These are phyloP conservation scores for Notolabrus celidotus DNA, from an alignment of 2,797 vertebrate species.

Conservation along the genomic window DNA sequence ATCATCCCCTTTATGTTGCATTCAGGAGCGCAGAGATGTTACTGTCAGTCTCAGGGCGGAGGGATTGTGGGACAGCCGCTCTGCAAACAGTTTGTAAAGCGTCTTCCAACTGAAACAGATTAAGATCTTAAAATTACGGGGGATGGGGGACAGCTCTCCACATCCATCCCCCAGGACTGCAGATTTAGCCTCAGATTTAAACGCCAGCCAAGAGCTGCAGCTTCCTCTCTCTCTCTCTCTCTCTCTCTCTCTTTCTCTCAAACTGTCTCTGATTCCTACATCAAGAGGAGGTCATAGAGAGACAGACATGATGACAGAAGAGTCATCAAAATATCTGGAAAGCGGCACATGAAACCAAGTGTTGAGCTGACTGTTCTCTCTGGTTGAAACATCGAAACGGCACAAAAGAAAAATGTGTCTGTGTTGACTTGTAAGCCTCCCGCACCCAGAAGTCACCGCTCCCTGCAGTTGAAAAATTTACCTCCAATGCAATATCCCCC, in stretches of 20 bases:
- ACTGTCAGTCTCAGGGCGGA: background rate
- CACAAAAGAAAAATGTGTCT: constrained; percentile 7
- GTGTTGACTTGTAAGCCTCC: background rate
- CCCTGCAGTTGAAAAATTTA: constrained; percentile 35
- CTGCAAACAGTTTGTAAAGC: constrained; percentile 15
- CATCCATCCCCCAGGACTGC: constrained; percentile 2
- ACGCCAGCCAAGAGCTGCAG: constrained; percentile 26
- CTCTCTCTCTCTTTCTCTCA: background rate
- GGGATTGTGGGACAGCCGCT: background rate
- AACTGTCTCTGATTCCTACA: background rate
- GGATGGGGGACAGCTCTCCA: background rate
- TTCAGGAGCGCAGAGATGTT: background rate
- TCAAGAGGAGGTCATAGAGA: background rate
- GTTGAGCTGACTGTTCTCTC: too few species aligned
- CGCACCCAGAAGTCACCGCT: background rate
- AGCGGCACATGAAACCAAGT: background rate
- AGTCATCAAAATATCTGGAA: background rate
- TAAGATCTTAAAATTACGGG: constrained; percentile 36
- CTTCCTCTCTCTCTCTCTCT: background rate
- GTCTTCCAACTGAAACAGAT: constrained; percentile 37
- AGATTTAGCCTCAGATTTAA: constrained; percentile 41
- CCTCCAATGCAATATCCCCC: constrained; percentile 32
- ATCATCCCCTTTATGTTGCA: background rate
- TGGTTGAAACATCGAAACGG: too few species aligned
- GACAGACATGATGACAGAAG: background rate